Base-by-base conservation (phyloP, 2,888 invertebrate genomes). In the Muscina levida region DNA sequence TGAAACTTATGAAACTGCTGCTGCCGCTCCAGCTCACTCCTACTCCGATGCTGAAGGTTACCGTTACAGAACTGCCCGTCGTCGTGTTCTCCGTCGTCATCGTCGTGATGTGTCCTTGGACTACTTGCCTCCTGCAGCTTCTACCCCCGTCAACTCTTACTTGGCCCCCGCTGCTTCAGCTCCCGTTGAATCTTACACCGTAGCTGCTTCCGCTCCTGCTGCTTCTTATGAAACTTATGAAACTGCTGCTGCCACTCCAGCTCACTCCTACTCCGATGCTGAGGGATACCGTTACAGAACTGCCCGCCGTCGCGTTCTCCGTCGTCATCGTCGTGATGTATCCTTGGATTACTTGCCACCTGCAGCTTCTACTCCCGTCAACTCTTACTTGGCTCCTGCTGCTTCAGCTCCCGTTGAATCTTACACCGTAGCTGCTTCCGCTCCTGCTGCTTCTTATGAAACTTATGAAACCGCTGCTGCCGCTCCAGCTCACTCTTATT, bases 1-100 rank as follows among this genome's bases (percentile, higher is more conserved):
- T 24, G 67, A 79, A 68, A 56, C 67, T 42, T 75, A 82, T 26
- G 77, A 81, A 65, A 68, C 71, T 73, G 85, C 85, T 59, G 77
- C 67, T 46, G 83, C 85, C 77, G 84, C 79, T n/a, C 85, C 86
- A 70, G 85, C 88, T 44, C 88, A 87, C 83, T 85, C 83, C 79
- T 88, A 82, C 84, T 88, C 89, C 6, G 77, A 87, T 48, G 75
- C 68, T 39, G 88, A 88, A 78, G 89, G 89, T 15, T 89, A 90
- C 85, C 86, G 86, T 59, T 89, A 90, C 85, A 88, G 86, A 84
- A 88, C 86, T 82, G 84, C 85, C 48, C 86, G 84, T 78, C 87
- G 86, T 68, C 82, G 82, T 62, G 82, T 84, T 53, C 72, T 77
- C 65, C 39, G 42, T 39, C 39, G 42, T 62, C 42, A 39, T 62